Conservation (phyloP, 2,113 vertebrate genomes). For the Mormyrus lacerda region DNA sequence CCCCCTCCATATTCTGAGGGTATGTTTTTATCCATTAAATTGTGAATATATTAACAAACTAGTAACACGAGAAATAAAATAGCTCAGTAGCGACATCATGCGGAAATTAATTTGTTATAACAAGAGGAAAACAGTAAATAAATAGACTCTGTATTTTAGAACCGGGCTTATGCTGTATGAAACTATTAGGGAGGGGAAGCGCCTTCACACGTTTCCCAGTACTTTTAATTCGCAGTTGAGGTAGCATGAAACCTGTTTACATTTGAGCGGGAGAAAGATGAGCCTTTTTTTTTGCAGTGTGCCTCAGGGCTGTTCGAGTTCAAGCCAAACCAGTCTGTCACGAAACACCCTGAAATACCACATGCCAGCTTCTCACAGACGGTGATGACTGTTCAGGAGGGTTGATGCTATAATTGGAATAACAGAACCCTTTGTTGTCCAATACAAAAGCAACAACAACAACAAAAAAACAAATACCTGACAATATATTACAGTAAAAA, state of each 20-base stretch:
- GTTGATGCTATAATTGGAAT: neutral
- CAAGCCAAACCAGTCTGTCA: neutral
- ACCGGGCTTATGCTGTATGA: neutral
- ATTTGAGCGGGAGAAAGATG: neutral
- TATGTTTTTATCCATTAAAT: neutral
- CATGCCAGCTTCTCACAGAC: neutral
- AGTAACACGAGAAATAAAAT: neutral
- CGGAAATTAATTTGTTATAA: neutral
- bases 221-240: neutral
- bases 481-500: neutral
- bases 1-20: neutral
- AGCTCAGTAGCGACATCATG: neutral
- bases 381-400: neutral
- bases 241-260: neutral
- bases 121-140: neutral
- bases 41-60: neutral
- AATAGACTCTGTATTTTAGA: neutral
- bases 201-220: neutral
- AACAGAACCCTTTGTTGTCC: neutral
- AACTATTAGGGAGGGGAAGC: neutral
- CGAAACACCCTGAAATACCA: neutral
- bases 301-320: neutral
- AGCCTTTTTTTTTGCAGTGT: neutral
- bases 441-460: neutral
- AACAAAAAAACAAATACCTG: neutral